A percentile compares a stretch with the other conserved stretches of the same genome.
Conservation (phyloP, 2,797 vertebrate species). For the Phalloptychus januarius region DNA sequence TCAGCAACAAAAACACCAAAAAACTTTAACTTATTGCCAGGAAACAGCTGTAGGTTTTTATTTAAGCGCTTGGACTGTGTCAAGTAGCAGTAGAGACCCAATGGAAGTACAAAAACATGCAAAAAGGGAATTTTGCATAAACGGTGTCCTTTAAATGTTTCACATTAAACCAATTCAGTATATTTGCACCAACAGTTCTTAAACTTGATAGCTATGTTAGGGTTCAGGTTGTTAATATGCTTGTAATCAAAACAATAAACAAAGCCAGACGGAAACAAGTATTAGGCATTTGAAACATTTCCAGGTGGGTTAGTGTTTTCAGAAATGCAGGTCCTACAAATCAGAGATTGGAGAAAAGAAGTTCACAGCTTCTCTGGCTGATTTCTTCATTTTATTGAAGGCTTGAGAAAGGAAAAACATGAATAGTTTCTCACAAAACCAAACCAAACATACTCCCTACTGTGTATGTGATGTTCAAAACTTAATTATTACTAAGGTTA, state of each 20-base stretch:
- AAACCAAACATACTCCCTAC: slow-evolving; percentile 44
- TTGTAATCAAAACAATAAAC: slow-evolving; percentile 15
- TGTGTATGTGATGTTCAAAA: slow-evolving; percentile 31
- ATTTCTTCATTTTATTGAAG: slow-evolving; percentile 79
- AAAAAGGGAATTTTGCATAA: too few species aligned
- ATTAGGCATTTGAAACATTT: background rate
- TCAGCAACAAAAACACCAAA: too few species aligned
- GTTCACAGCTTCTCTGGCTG: slow-evolving; percentile 38
- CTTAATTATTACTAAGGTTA: slow-evolving; percentile 22
- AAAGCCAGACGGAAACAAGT: background rate
- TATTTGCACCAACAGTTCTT: slow-evolving; percentile 1
- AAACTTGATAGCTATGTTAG: background rate
- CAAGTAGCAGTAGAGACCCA: too few species aligned
- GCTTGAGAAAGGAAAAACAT: slow-evolving; percentile 62
- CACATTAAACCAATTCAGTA: background rate
- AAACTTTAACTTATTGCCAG: too few species aligned
- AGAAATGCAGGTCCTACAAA: background rate
- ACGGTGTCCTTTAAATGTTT: background rate
- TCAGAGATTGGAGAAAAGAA: slow-evolving; percentile 1
- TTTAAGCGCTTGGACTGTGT: too few species aligned
- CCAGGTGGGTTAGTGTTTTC: background rate
- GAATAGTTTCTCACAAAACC: slow-evolving; percentile 57
- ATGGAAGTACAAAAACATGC: too few species aligned
- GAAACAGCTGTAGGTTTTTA: too few species aligned
- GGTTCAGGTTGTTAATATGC: background rate